Conservation (phyloP, 2,888 invertebrate species). For the Ennomos erosarius region DNA sequence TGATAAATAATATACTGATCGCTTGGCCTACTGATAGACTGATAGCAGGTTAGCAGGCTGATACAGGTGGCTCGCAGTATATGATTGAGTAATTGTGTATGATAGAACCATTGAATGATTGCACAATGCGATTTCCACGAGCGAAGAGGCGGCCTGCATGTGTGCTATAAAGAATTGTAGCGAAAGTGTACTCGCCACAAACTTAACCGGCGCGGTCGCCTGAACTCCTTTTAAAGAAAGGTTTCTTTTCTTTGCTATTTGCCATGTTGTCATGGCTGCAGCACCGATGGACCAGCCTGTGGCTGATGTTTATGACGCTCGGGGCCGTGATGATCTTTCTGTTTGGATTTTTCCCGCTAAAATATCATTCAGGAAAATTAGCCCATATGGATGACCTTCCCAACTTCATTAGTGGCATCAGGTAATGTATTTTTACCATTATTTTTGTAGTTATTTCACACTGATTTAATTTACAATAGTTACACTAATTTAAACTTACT, state of each 20-base stretch:
- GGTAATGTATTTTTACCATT: constrained; percentile 63
- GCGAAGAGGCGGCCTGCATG: constrained; percentile 37
- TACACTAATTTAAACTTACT: too few species aligned
- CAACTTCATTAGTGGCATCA: constrained; percentile 77
- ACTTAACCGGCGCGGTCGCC: constrained; percentile 25
- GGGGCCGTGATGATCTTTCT: constrained; percentile 80
- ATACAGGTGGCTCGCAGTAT: not conserved
- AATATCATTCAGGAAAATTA: constrained; percentile 78
- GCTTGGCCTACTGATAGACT: constrained; percentile 8
- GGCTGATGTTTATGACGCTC: constrained; percentile 67
- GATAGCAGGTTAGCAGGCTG: constrained; percentile 2
- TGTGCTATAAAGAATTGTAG: constrained; percentile 44
- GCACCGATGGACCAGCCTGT: constrained; percentile 75
- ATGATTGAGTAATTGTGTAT: constrained; percentile 20
- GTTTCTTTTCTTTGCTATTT: constrained; percentile 16
- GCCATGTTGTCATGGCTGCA: constrained; percentile 72
- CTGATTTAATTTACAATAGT: too few species aligned
- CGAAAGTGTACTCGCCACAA: constrained; percentile 42
- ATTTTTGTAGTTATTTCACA: too few species aligned
- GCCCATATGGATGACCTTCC: constrained; percentile 83
- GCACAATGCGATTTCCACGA: constrained; percentile 51
- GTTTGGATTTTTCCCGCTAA: constrained; percentile 86
- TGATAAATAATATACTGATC: constrained; percentile 28
- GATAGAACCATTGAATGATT: constrained; percentile 44
- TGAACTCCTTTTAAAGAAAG: constrained; percentile 15